phyloP scores from a whole-genome alignment of 2,888 invertebrate genomes.

The Cyclophora punctaria region DNA sequence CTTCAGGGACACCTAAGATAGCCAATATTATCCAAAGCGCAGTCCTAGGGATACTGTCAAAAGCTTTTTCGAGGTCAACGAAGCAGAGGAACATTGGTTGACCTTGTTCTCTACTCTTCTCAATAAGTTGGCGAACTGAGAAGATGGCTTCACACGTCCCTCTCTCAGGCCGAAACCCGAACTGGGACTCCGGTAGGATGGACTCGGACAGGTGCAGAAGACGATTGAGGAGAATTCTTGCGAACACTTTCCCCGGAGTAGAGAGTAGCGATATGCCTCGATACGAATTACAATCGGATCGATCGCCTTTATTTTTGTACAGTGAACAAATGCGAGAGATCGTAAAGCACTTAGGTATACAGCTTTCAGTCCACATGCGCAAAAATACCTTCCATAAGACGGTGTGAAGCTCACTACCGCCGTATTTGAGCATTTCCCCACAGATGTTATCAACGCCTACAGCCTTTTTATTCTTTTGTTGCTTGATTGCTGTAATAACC shows the following conservation, averaged over 20 bases:
- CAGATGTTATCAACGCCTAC: conserved; percentile 2
- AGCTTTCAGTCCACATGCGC: too few relatives aligned
- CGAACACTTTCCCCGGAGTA: conserved; percentile 1
- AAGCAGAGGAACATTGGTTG: conserved; percentile 9
- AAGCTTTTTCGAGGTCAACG: conserved; percentile 1
- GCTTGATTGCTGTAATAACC: not conserved
- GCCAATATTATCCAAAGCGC: conserved; percentile 11
- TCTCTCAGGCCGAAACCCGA: not conserved
- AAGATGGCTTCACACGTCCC: conserved; percentile 3
- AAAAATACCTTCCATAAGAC: too few relatives aligned
- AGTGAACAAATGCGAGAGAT: conserved; percentile 8
- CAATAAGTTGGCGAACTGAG: conserved; percentile 6
- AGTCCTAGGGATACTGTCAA: conserved; percentile 8
- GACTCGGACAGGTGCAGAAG: not conserved
- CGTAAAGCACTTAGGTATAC: not conserved
- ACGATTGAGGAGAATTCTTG: too few relatives aligned
- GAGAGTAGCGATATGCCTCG: conserved; percentile 9
- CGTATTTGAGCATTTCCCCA: conserved; percentile 8
- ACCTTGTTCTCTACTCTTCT: conserved; percentile 11
- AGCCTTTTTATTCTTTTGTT: conserved; percentile 4
- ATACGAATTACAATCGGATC: not conserved
- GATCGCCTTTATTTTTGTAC: conserved; percentile 2
- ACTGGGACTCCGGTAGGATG: conserved; percentile 1
- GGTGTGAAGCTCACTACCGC: not conserved
- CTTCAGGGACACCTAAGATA: conserved; percentile 8